Base-by-base conservation (phyloP, 2,113 vertebrate genomes). In the Melanocharis versteri region DNA sequence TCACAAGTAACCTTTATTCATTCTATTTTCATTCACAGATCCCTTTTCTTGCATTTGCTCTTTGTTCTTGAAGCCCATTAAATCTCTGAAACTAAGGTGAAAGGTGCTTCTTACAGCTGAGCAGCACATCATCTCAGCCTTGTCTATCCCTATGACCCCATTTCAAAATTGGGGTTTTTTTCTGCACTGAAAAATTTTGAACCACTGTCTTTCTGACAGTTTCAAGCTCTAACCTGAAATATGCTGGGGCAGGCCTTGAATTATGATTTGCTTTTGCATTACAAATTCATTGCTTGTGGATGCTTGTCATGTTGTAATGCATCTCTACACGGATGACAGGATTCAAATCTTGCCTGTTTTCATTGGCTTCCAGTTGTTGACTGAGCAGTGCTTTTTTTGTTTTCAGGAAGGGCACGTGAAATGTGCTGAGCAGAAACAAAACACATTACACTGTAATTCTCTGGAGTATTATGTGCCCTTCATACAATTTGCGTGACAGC, bases 291-390 rank as follows among this genome's bases (percentile, higher is more conserved):
- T 84, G 58, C 66, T 90, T 92, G 57, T 92, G 80, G 53, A 93
- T 94, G 65, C 82, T 85, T 89, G 73, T 94, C 73, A 27, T 91
- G 73, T 77, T 83, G 82, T 82, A 89, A 90, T 37, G 33, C 47
- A 60, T 83, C 73, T 76, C 45, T 75, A 37, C 58, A 79, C 0
- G 2, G 71, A 58, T 89, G 83, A 87, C 42, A 80, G 85, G 53
- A 82, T 90, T 93, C 47, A 88, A 58, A 47, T 88, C 92, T 86
- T 92, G 51, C 68, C 85, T 93, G 19, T 83, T 93, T 94, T 94
- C 54, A 39, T 80, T 94, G 85, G 39, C 56, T 94, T 89, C 62
- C 54, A 65, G 53, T 50, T 42, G 37, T 39, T 42, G 65, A 88
- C 64, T 80, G 88, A 83, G 44, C 30, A 47, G 33, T 54, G 30